Base-by-base conservation (phyloP, 2,113 vertebrate species). In the Tetrax tetrax region DNA sequence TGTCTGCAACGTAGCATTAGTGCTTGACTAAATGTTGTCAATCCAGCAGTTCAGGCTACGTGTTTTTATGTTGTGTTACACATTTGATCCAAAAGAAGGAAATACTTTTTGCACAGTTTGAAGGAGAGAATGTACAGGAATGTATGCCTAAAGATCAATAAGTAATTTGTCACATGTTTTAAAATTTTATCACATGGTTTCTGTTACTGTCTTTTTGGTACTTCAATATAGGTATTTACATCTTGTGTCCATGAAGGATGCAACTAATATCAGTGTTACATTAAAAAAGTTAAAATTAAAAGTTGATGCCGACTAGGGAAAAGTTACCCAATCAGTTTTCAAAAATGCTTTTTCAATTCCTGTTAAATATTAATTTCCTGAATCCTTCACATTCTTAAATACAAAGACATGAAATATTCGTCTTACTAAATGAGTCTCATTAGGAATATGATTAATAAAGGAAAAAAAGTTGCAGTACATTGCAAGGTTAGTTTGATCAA, bases 401-500 rank as follows among this genome's bases (percentile, higher is more conserved):
- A 89, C 24, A 77, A 90, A 68, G 41, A 24, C n/a, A 47, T 85
- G 47, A 94, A 90, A 83, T 87, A 87, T 6, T 77, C 21, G 87
- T 78, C 38, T 66, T 6, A 2, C 28, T 82, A 96, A 94, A 92
- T 89, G 16, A 90, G 25, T 71, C 70, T 94, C 59, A 69, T 91
- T 69, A 64, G 12, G 61, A 92, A 74, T 83, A 80, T 78, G 50
- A 86, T 66, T 92, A 54, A 91, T 53, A 43, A 4, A 84, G 25
- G 25, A 76, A 65, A 94, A 86, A 86, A 86, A 71, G 28, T 60
- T 94, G 69, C 60, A 87, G 59, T 56, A 70, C 13, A 38, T 68
- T 61, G 14, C 61, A 79, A 91, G 31, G 79, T 95, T 69, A 91
- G 61, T 96, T 87, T 96, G 85, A 93, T 95, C 91, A 82, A 93